Evolutionary conservation across 2,113 vertebrate genomes (phyloP).

Genomic region (Lagenorhynchus albirostris): DNA sequence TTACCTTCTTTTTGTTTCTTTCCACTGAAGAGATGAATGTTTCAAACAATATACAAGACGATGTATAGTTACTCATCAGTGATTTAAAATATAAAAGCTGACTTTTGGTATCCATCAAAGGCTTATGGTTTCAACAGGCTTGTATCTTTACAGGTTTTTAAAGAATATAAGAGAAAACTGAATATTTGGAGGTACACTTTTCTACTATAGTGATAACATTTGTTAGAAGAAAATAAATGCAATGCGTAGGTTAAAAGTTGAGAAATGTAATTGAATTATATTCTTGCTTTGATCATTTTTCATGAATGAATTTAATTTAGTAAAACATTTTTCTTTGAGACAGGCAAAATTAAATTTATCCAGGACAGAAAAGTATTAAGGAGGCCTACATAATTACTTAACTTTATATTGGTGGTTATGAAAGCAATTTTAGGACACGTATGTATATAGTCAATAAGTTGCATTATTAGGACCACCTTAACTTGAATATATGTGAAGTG

Average conservation of each 20-base stretch:
- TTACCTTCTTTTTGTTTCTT: not conserved
- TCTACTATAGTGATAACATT: slow-evolving; percentile 18
- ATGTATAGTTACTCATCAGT: not conserved
- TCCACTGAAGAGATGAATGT: not conserved
- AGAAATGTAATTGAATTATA: slow-evolving; percentile 72
- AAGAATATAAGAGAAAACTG: not conserved
- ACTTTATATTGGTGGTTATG: slow-evolving; percentile 50
- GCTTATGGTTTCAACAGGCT: not conserved
- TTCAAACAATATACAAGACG: not conserved
- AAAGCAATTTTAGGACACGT: slow-evolving; percentile 48
- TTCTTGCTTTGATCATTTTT: slow-evolving; percentile 68
- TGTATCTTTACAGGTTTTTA: not conserved
- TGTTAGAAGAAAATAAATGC: slow-evolving; percentile 32
- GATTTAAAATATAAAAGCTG: not conserved
- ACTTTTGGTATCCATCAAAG: not conserved
- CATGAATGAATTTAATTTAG: slow-evolving; percentile 74
- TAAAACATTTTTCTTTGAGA: slow-evolving; percentile 69
- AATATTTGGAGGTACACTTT: not conserved
- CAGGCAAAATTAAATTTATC: slow-evolving; percentile 73
- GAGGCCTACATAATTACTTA: slow-evolving; percentile 41
- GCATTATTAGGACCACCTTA: not conserved
- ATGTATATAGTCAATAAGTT: slow-evolving; percentile 31
- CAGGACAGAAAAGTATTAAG: slow-evolving; percentile 47
- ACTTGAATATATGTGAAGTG: slow-evolving; percentile 3
- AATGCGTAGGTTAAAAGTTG: slow-evolving; percentile 64